Conservation (phyloP, 2,113 vertebrate genomes). For the Gnathonemus longibarbis region DNA sequence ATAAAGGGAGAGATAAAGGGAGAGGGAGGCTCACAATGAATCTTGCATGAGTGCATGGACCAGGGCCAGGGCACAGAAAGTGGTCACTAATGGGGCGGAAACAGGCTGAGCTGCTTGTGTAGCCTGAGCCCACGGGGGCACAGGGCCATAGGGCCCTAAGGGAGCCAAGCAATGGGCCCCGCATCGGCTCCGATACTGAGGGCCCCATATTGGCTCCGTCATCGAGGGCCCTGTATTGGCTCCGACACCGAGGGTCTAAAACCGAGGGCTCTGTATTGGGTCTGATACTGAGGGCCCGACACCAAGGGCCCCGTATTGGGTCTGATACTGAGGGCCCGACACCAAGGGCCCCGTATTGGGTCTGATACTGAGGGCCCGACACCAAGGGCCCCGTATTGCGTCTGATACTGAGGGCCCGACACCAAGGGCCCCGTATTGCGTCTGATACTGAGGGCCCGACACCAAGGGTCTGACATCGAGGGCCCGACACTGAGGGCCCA, state of each 20-base stretch:
- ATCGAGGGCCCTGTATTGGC: too few species aligned
- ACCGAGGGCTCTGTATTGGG: background rate
- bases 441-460: background rate
- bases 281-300: background rate
- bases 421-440: too few species aligned
- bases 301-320: background rate
- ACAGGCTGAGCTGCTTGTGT: conserved; percentile 33
- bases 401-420: too few species aligned
- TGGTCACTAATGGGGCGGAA: conserved; percentile 25
- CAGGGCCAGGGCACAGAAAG: conserved; percentile 21
- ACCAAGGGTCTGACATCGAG: too few species aligned
- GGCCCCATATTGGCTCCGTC: background rate
- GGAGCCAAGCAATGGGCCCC: background rate
- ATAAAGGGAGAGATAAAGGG: background rate
- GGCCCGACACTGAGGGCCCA: rapidly evolving
- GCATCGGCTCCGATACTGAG: too few species aligned
- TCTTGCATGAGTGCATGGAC: conserved; percentile 35
- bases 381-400: background rate
- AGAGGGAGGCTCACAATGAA: conserved; percentile 31
- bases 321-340: background rate
- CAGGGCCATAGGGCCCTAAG: background rate
- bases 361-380: background rate
- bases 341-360: background rate
- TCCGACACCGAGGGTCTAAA: background rate
- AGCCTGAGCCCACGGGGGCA: background rate